Evolutionary conservation across 1,140 invertebrate genomes (phyloP).

Genomic region (Caerostris extrusa): DNA sequence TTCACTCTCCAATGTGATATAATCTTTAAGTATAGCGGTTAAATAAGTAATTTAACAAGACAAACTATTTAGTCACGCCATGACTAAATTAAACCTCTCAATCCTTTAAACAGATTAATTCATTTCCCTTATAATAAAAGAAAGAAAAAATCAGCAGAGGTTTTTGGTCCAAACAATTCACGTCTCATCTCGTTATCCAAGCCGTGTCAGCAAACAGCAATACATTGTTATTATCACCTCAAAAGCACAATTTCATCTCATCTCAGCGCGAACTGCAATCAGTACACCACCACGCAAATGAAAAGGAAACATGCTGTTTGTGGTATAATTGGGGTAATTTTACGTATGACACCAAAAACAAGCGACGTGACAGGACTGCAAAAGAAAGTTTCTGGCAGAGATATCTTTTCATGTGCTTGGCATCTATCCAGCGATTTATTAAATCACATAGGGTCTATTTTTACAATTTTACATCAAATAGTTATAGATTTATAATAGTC

Average conservation of each 20-base stretch:
- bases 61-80: no score
- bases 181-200: not conserved
- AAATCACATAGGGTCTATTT: not conserved
- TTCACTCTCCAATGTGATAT: no score
- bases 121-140: no score
- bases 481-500: no score
- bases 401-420: not conserved
- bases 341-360: slow-evolving; percentile 22
- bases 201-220: slow-evolving; percentile 6
- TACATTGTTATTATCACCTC: slow-evolving; percentile 19
- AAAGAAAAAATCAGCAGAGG: not conserved
- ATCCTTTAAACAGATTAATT: no score
- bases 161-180: not conserved
- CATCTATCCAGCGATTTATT: not conserved
- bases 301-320: slow-evolving; percentile 39
- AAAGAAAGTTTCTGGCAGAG: not conserved
- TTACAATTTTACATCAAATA: not conserved
- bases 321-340: slow-evolving; percentile 34
- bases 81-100: no score
- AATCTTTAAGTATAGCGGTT: no score
- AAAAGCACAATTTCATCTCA: not conserved
- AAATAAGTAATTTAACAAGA: no score
- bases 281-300: not conserved
- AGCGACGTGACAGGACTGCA: not conserved
- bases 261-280: not conserved